Evolutionary conservation across 2,113 vertebrate genomes (phyloP).

Genomic region (Nematolebias whitei): DNA sequence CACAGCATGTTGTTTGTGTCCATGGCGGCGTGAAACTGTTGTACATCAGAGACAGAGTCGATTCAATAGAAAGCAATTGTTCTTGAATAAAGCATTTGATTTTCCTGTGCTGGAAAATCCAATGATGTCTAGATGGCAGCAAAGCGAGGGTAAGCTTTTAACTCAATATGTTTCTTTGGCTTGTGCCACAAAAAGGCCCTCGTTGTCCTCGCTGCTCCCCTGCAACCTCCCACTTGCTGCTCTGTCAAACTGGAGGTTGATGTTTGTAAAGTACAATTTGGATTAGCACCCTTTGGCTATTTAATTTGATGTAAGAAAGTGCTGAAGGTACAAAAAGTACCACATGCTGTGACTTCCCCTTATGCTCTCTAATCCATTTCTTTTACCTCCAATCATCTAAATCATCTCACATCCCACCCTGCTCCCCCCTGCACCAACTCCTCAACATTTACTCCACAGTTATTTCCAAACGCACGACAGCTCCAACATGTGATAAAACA

Average conservation of each 20-base stretch:
- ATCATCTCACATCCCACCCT: conserved; percentile 18
- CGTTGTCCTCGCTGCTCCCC: conserved; percentile 50
- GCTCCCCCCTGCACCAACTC: conserved; percentile 15
- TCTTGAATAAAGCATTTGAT: conserved; percentile 75
- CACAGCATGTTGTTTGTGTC: conserved; percentile 24
- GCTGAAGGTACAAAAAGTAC: conserved; percentile 19
- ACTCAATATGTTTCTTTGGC: conserved; percentile 64
- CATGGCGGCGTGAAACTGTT: conserved; percentile 45
- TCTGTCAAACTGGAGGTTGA: conserved; percentile 11
- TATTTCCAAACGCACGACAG: conserved; percentile 40
- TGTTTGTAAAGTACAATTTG: neutral
- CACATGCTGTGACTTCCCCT: neutral
- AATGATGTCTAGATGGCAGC: conserved; percentile 66
- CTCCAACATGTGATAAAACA: conserved; percentile 39
- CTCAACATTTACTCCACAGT: conserved; percentile 34
- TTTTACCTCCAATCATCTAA: conserved; percentile 26
- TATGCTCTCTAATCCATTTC: neutral
- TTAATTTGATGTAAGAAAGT: conserved; percentile 17
- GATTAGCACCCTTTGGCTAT: conserved; percentile 9
- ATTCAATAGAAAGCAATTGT: conserved; percentile 69
- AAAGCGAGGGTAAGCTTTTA: conserved; percentile 51
- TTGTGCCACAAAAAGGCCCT: conserved; percentile 57
- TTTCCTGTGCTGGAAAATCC: conserved; percentile 78
- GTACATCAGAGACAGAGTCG: conserved; percentile 54
- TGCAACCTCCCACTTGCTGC: conserved; percentile 33